Evolutionary conservation across 2,113 vertebrate species (phyloP).

Genomic region (Toxostoma redivivum): DNA sequence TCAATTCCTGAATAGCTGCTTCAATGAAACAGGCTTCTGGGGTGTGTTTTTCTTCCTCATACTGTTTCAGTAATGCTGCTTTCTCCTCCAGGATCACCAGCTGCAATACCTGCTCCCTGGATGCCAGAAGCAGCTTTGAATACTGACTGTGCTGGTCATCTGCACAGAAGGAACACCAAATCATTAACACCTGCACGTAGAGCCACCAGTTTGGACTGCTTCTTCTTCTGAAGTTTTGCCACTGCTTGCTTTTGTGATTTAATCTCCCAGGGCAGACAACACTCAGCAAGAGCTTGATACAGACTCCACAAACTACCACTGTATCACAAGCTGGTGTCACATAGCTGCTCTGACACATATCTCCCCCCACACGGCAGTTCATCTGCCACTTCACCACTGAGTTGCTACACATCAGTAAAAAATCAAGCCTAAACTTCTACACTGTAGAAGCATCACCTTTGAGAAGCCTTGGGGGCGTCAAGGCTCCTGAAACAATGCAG

Average conservation of each 20-base stretch:
- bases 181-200: rapidly evolving
- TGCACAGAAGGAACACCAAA: neutral
- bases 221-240: neutral
- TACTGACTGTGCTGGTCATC: slow-evolving; percentile 84
- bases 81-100: slow-evolving; percentile 86
- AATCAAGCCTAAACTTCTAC: neutral
- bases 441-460: neutral
- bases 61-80: slow-evolving; percentile 79
- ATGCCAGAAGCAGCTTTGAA: slow-evolving; percentile 94
- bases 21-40: slow-evolving; percentile 91
- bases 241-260: neutral
- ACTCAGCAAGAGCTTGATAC: neutral
- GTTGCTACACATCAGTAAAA: neutral
- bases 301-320: neutral
- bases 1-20: slow-evolving; percentile 89
- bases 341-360: neutral
- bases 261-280: neutral
- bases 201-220: neutral
- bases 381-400: neutral
- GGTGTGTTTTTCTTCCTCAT: slow-evolving; percentile 83
- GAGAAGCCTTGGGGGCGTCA: neutral
- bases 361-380: neutral
- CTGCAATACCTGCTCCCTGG: slow-evolving; percentile 83
- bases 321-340: neutral
- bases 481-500: neutral